Evolutionary conservation across 2,888 invertebrate species (phyloP).

Genomic region (Coenonympha glycerion): DNA sequence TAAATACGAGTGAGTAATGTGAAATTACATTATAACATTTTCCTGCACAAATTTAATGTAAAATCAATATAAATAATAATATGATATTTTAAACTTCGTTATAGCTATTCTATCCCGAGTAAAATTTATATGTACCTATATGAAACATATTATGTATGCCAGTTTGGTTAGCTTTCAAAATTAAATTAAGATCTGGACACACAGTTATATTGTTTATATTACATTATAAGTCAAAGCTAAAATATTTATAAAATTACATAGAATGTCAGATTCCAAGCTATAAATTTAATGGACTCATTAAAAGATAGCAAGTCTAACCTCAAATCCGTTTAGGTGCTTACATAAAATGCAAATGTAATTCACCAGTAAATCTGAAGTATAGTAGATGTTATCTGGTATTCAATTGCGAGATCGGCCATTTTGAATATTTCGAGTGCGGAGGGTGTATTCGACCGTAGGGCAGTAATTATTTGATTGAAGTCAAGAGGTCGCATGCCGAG

Average conservation of each 20-base stretch:
- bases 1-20: too few species aligned
- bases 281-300: background rate
- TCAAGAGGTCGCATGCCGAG: slow-evolving; percentile 73
- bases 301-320: background rate
- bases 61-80: too few species aligned
- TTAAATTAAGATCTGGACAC: too few species aligned
- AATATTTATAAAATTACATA: background rate
- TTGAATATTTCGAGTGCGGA: slow-evolving; percentile 65
- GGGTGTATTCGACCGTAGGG: slow-evolving; percentile 69
- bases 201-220: too few species aligned
- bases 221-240: too few species aligned
- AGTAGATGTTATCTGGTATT: slow-evolving; percentile 55
- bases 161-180: too few species aligned
- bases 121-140: too few species aligned
- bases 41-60: too few species aligned
- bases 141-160: too few species aligned
- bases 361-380: slow-evolving; percentile 14
- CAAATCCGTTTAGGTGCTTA: slow-evolving; percentile 1
- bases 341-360: slow-evolving; percentile 9
- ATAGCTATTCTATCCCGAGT: too few species aligned
- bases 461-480: slow-evolving; percentile 76
- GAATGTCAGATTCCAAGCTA: slow-evolving; percentile 4
- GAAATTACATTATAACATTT: too few species aligned
- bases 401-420: slow-evolving; percentile 62
- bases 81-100: too few species aligned